Conservation (phyloP, 1,140 invertebrate genomes). For the Drosophila subobscura region DNA sequence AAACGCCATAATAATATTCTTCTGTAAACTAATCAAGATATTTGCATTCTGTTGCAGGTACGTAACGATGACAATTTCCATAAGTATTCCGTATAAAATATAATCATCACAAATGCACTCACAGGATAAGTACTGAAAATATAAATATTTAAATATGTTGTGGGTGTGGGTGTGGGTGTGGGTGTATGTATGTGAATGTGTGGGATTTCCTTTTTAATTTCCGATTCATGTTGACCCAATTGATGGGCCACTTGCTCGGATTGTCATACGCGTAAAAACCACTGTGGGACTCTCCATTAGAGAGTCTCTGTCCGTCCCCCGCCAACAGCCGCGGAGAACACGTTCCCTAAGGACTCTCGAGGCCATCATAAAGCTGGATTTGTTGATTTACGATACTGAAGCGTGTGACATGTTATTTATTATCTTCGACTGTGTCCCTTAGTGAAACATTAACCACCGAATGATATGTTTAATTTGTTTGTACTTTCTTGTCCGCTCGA, state of each 20-base stretch:
- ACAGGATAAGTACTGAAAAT: slow-evolving; percentile 63
- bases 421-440: slow-evolving; percentile 39
- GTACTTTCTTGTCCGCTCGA: too few relatives aligned
- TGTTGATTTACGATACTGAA: slow-evolving; percentile 60
- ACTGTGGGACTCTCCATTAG: slow-evolving; percentile 14
- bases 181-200: slow-evolving; percentile 8
- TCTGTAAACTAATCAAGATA: background rate
- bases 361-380: slow-evolving; percentile 55
- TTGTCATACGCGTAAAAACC: slow-evolving; percentile 19
- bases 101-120: slow-evolving; percentile 15
- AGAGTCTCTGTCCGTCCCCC: too few relatives aligned
- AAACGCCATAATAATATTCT: background rate
- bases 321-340: too few relatives aligned
- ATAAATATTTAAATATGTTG: slow-evolving; percentile 29
- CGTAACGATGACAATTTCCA: slow-evolving; percentile 33
- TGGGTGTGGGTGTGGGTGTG: background rate
- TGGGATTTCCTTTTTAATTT: slow-evolving; percentile 65
- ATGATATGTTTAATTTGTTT: slow-evolving; percentile 69
- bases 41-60: slow-evolving; percentile 49
- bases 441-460: slow-evolving; percentile 30
- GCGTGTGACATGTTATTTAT: slow-evolving; percentile 69
- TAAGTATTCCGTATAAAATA: background rate
- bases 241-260: slow-evolving; percentile 29
- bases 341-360: slow-evolving; percentile 1
- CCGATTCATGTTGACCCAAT: slow-evolving; percentile 58